A percentile compares a stretch with the other conserved stretches of the same genome.
Evolutionary conservation across 2,888 invertebrate species (phyloP).

Genomic region (Leptura quadrifasciata): DNA sequence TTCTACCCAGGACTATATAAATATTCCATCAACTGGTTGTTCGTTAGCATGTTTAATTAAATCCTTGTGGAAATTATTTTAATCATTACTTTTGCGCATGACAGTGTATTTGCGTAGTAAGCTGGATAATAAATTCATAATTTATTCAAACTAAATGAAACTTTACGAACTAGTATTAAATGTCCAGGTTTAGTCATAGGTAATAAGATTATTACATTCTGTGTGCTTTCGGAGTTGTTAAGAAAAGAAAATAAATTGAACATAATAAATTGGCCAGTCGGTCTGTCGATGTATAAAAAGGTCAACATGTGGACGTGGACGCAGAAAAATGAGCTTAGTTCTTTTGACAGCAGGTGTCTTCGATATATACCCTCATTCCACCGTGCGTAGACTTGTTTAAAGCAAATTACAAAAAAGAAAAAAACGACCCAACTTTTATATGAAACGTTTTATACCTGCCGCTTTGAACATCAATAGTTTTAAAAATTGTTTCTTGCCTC

Average conservation of each 20-base stretch:
- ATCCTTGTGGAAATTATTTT: slow-evolving; percentile 55
- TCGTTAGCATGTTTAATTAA: slow-evolving; percentile 52
- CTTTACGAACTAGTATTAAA: background rate
- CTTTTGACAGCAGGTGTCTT: slow-evolving; percentile 65
- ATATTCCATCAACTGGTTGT: slow-evolving; percentile 37
- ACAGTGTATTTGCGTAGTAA: slow-evolving; percentile 56
- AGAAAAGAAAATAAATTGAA: slow-evolving; percentile 41
- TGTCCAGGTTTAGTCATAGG: slow-evolving; percentile 16
- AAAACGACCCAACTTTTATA: slow-evolving; percentile 49
- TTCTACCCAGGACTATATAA: slow-evolving; percentile 10
- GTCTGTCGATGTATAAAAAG: slow-evolving; percentile 55
- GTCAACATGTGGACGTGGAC: slow-evolving; percentile 60
- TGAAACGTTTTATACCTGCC: slow-evolving; percentile 59
- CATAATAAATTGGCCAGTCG: slow-evolving; percentile 62
- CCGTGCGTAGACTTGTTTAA: slow-evolving; percentile 54
- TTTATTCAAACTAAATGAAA: slow-evolving; percentile 38
- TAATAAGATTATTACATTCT: slow-evolving; percentile 1
- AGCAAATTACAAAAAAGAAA: slow-evolving; percentile 58
- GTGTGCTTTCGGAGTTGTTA: background rate
- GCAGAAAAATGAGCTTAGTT: slow-evolving; percentile 64
- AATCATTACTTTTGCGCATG: slow-evolving; percentile 71
- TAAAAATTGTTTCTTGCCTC: slow-evolving; percentile 51
- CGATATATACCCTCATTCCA: slow-evolving; percentile 52
- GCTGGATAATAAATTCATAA: slow-evolving; percentile 37
- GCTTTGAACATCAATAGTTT: slow-evolving; percentile 51